Base-by-base conservation (phyloP, 2,797 vertebrate genomes). In the Nannoperca obscura region DNA sequence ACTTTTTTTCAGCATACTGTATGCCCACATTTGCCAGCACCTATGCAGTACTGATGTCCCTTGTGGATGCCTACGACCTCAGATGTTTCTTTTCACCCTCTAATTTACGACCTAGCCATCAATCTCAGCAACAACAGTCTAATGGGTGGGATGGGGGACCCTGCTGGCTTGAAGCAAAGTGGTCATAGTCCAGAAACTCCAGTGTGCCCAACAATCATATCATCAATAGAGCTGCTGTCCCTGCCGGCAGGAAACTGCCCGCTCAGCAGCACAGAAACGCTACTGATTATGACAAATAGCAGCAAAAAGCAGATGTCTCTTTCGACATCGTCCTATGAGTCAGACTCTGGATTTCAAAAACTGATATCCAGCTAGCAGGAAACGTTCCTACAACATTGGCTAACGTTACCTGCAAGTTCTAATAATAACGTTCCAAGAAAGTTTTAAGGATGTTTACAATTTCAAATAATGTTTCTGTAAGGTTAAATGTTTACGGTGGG, bases 101-200 rank as follows among this genome's bases (percentile, higher is more conserved):
- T 76, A 74, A 82, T 88, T 88, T 88, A 82, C 19, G 5, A 64
- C 47, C 63, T 53, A 58, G 59, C 66, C 73, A 74, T 70, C 72
- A 72, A 57, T 84, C 70, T 82, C 61, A 61, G 47, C 59, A 78
- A 78, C 72, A 81, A 64, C 63, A 80, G 69, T 49, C 63, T 80
- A 76, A 82, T 80, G 71, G n/a, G 49, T 80, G 50, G 54, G 66
- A 70, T 54, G 53, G 27, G 71, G 70, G 34, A 72, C 42, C 67
- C 78, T 57, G 74, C 68, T 86, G 85, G 70, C 74, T 74, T 74
- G 30, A 77, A 89, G 80, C 22, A 17, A 24, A 52, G 50, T 54
- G 20, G 59, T 84, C 52, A 53, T 54, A 73, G 60, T 70, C 19
- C 57, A 80, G 53, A 78, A 58, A 63, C 62, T 71, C 6, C 17